Evolutionary conservation across 2,113 vertebrate species (phyloP).

Genomic region (Crotalus helleri): DNA sequence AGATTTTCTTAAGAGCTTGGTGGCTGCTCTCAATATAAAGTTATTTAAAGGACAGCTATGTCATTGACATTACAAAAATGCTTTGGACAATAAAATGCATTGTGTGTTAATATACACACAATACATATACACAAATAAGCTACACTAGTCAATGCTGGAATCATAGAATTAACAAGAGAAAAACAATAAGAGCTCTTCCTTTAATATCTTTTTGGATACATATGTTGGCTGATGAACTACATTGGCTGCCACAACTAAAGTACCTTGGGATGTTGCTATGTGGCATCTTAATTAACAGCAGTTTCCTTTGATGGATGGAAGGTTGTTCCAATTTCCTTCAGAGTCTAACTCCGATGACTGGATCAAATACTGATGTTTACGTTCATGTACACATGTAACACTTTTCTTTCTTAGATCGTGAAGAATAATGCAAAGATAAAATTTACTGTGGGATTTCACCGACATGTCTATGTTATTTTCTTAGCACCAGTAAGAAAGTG

Average conservation of each 20-base stretch:
- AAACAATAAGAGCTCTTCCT: background rate
- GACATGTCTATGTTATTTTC: background rate
- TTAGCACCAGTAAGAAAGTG: background rate
- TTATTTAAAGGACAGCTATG: background rate
- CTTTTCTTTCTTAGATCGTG: background rate
- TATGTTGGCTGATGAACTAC: background rate
- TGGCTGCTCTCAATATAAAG: background rate
- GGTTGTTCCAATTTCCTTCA: background rate
- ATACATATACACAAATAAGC: background rate
- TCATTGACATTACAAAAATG: background rate
- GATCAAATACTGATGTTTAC: background rate
- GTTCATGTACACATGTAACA: background rate
- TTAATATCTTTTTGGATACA: background rate
- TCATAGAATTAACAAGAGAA: background rate
- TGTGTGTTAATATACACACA: background rate
- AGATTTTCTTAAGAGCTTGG: background rate
- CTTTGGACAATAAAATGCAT: background rate
- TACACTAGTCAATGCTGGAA: background rate
- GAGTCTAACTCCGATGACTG: background rate
- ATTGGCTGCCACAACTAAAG: background rate
- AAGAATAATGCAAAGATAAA: background rate
- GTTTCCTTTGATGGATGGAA: background rate
- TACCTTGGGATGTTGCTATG: background rate
- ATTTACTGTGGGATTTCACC: background rate
- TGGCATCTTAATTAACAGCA: background rate